Evolutionary conservation across 2,888 invertebrate species (phyloP).

Genomic region (Itoplectis maculator): DNA sequence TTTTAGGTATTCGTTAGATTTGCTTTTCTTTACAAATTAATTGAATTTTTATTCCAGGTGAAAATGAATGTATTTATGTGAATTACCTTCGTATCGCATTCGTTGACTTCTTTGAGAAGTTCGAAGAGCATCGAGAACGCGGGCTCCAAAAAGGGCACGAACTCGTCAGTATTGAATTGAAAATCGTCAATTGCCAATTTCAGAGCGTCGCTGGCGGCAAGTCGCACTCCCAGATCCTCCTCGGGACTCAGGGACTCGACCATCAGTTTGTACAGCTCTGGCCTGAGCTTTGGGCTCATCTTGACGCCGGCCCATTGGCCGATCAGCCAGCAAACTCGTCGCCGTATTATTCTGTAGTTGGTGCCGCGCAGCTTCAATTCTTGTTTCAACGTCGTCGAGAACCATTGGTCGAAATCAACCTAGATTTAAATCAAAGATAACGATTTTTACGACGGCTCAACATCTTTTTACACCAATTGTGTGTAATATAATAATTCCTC

Average conservation of each 20-base stretch:
- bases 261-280: constrained; percentile 92
- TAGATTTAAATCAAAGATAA: constrained; percentile 77
- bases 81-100: constrained; percentile 95
- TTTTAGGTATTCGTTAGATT: constrained; percentile 13
- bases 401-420: constrained; percentile 97
- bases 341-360: constrained; percentile 93
- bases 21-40: neutral
- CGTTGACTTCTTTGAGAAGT: constrained; percentile 93
- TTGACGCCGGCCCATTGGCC: constrained; percentile 93
- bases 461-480: neutral
- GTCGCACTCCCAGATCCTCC: constrained; percentile 95
- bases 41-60: no score
- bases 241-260: constrained; percentile 90
- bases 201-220: constrained; percentile 94
- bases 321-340: constrained; percentile 94
- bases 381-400: constrained; percentile 91
- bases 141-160: constrained; percentile 92
- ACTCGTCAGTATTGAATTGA: constrained; percentile 94
- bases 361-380: constrained; percentile 93
- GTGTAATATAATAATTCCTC: neutral
- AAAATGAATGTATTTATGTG: no score
- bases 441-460: neutral
- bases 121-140: constrained; percentile 92
- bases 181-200: constrained; percentile 95
- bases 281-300: constrained; percentile 91